These are phyloP conservation scores for Apodemus agrarius DNA, from an alignment of 2,797 vertebrate genomes.

Conservation along the genomic window DNA sequence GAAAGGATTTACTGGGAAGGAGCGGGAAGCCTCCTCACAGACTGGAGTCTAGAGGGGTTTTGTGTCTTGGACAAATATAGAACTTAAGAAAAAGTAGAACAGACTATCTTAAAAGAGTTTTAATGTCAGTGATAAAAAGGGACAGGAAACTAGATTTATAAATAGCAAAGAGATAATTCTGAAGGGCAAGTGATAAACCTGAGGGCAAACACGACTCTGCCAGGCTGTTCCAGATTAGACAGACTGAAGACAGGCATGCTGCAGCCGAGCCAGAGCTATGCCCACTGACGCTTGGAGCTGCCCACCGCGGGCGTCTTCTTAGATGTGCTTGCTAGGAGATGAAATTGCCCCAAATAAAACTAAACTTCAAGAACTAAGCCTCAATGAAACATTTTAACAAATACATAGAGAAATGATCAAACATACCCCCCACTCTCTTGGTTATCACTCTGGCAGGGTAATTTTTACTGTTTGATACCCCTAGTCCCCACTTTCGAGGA, in stretches of 20 bases:
- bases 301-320: background rate
- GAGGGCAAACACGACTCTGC: background rate
- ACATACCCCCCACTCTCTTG: background rate
- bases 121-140: constrained; percentile 52
- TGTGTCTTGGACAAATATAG: background rate
- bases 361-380: background rate
- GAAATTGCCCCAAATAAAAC: constrained; percentile 11
- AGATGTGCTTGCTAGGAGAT: background rate
- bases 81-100: constrained; percentile 40
- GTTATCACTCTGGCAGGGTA: background rate
- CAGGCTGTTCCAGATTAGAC: constrained; percentile 1
- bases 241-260: constrained; percentile 10
- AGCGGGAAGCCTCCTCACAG: background rate
- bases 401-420: background rate
- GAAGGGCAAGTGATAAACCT: background rate
- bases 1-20: background rate
- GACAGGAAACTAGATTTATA: constrained; percentile 47
- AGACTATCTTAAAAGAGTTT: constrained; percentile 2
- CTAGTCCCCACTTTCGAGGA: background rate
- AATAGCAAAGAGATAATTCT: constrained; percentile 20
- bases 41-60: background rate
- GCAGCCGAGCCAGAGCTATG: background rate
- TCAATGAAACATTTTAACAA: constrained; percentile 9
- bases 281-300: background rate
- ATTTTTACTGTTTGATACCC: background rate